Evolutionary conservation across 2,888 invertebrate genomes (phyloP).

Genomic region (Oscheius sp.): DNA sequence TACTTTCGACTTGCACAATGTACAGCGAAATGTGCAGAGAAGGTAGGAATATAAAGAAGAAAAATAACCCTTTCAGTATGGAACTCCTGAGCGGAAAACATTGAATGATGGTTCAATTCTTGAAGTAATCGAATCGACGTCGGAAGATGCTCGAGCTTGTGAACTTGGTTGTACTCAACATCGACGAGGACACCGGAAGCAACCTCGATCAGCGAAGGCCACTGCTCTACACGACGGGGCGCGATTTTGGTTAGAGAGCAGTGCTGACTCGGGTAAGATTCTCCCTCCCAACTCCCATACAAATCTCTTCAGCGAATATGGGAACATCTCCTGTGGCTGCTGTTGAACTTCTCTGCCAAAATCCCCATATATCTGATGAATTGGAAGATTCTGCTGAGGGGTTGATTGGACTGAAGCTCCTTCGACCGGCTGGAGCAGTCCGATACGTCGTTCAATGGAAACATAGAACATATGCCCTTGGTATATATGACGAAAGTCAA

Average conservation of each 20-base stretch:
- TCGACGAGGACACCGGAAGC: slow-evolving; percentile 40
- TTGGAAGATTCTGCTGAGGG: slow-evolving; percentile 41
- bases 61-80: slow-evolving; percentile 26
- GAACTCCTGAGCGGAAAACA: background rate
- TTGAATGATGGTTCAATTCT: slow-evolving; percentile 21
- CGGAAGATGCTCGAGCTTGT: slow-evolving; percentile 34
- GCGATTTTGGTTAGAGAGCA: slow-evolving; percentile 53
- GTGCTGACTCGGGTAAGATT: slow-evolving; percentile 42
- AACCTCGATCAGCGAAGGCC: slow-evolving; percentile 36
- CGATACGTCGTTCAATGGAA: slow-evolving; percentile 59
- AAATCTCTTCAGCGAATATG: slow-evolving; percentile 41
- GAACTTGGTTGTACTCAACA: slow-evolving; percentile 56
- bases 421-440: slow-evolving; percentile 43
- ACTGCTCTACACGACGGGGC: slow-evolving; percentile 41
- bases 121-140: slow-evolving; percentile 9
- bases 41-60: slow-evolving; percentile 42
- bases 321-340: slow-evolving; percentile 52
- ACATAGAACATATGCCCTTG: slow-evolving; percentile 48
- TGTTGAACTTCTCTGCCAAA: slow-evolving; percentile 58
- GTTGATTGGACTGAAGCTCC: slow-evolving; percentile 41
- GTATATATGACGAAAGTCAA: slow-evolving; percentile 56
- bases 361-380: slow-evolving; percentile 48
- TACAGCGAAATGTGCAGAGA: slow-evolving; percentile 66
- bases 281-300: background rate
- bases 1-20: slow-evolving; percentile 65